A percentile compares a stretch with the other conserved stretches of the same genome.
Evolutionary conservation across 2,113 vertebrate genomes (phyloP).

Genomic region (Oxyura jamaicensis): DNA sequence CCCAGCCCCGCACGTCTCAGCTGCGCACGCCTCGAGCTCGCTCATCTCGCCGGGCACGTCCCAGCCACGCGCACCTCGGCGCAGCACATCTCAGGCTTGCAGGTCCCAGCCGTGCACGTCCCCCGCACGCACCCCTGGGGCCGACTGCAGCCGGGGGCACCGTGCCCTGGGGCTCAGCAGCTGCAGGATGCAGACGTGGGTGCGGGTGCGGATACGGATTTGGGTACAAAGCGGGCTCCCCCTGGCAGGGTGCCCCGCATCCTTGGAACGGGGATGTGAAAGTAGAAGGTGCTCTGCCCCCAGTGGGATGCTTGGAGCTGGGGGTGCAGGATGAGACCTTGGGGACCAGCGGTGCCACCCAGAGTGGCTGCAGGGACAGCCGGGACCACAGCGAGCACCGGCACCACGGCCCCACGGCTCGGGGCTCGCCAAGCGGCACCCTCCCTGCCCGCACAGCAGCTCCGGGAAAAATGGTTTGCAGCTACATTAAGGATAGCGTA

Average conservation of each 20-base stretch:
- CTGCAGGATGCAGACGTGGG: rapidly evolving
- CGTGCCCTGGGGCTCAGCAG: background rate
- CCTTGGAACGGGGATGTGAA: rapidly evolving
- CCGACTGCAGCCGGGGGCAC: too few species aligned
- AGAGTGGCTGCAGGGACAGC: background rate
- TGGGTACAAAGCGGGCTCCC: too few species aligned
- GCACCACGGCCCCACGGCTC: rapidly evolving
- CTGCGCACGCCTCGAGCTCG: rapidly evolving
- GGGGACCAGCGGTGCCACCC: background rate
- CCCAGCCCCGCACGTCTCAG: rapidly evolving
- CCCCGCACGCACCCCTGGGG: background rate
- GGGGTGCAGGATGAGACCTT: background rate
- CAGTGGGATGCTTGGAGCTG: rapidly evolving
- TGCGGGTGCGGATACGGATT: too few species aligned
- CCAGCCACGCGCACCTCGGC: too few species aligned
- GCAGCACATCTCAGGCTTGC: rapidly evolving
- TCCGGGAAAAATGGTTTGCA: background rate
- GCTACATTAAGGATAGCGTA: conserved; percentile 7
- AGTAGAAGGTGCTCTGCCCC: background rate
- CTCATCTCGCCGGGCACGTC: rapidly evolving
- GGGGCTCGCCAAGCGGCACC: background rate
- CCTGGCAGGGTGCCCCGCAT: background rate
- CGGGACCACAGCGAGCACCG: background rate
- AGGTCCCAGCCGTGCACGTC: rapidly evolving
- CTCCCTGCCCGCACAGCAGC: background rate